Percentiles rank a stretch among this genome's conserved stretches.
phyloP scores from a whole-genome alignment of 1,140 invertebrate species.

The Hesperophylax magnus region DNA sequence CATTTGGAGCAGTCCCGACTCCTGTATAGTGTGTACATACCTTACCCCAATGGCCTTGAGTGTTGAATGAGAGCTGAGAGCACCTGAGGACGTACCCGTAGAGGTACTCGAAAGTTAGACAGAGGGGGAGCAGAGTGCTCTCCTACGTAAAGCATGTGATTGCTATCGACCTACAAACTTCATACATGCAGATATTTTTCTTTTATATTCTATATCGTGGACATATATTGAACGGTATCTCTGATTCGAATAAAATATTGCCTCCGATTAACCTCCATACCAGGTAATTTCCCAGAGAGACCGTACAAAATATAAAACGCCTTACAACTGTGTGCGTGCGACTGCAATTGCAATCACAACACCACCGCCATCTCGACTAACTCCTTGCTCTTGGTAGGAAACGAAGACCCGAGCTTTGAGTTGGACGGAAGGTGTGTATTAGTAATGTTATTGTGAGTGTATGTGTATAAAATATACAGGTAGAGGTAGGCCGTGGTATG shows the following conservation, averaged over 20 bases:
- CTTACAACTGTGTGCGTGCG: neutral
- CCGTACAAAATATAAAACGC: neutral
- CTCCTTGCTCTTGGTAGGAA: neutral
- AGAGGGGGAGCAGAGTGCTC: too few species aligned
- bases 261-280: conserved; percentile 26
- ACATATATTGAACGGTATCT: neutral
- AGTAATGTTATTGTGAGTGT: neutral
- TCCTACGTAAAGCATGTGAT: too few species aligned
- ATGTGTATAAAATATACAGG: neutral
- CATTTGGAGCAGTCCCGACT: too few species aligned
- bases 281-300: conserved; percentile 18
- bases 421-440: neutral
- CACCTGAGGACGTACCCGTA: too few species aligned
- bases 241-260: neutral
- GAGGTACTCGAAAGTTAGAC: too few species aligned
- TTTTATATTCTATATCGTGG: neutral
- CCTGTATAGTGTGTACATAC: too few species aligned
- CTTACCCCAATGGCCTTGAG: too few species aligned
- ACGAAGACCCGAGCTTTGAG: neutral
- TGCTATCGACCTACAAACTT: too few species aligned
- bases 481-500: neutral
- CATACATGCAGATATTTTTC: conserved; percentile 16
- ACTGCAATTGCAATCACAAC: neutral
- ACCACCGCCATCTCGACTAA: neutral
- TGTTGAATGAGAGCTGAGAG: too few species aligned